These are phyloP conservation scores for Catostomus latipinnis DNA, from an alignment of 2,797 vertebrate genomes.

Conservation along the genomic window DNA sequence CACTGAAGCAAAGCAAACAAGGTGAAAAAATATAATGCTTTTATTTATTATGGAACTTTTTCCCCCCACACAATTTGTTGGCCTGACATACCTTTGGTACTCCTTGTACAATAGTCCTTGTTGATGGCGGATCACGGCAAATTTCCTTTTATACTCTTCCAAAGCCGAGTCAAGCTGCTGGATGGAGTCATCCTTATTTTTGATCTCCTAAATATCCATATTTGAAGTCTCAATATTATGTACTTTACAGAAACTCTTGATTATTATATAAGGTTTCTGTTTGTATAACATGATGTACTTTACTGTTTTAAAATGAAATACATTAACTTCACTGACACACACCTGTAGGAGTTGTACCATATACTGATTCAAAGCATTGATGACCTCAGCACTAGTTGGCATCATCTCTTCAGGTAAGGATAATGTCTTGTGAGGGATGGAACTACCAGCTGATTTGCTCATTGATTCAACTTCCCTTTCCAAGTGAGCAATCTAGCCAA, in stretches of 20 bases:
- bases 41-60: not conserved
- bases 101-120: constrained; percentile 95
- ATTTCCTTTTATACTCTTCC: constrained; percentile 91
- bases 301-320: too few relatives aligned
- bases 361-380: constrained; percentile 93
- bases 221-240: constrained; percentile 11
- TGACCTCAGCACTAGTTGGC: constrained; percentile 82
- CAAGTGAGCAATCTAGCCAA: constrained; percentile 80
- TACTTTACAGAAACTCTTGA: not conserved
- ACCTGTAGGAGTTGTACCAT: constrained; percentile 90
- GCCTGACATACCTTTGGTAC: constrained; percentile 83
- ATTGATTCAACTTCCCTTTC: constrained; percentile 80
- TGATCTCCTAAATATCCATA: constrained; percentile 81
- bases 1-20: constrained; percentile 73
- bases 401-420: constrained; percentile 84
- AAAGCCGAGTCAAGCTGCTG: constrained; percentile 78
- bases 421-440: constrained; percentile 76
- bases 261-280: too few relatives aligned
- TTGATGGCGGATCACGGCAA: constrained; percentile 90
- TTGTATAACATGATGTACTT: not conserved
- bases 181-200: constrained; percentile 84
- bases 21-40: not conserved
- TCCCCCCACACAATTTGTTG: not conserved
- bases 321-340: constrained; percentile 40
- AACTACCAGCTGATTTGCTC: constrained; percentile 73